Evolutionary conservation across 2,888 invertebrate genomes (phyloP).

Genomic region (Dolomedes plantarius): DNA sequence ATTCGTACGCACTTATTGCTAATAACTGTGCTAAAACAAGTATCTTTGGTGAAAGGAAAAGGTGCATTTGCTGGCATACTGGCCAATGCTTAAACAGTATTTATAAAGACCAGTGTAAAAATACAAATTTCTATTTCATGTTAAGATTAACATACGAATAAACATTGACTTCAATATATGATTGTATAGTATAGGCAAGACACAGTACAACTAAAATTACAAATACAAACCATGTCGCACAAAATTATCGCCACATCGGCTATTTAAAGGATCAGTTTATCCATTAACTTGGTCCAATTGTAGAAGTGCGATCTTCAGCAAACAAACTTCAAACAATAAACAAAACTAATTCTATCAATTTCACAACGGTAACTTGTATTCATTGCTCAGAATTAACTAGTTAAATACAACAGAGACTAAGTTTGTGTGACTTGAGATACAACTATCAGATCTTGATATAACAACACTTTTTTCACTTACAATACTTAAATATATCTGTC

Average conservation of each 20-base stretch:
- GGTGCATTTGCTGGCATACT: slow-evolving; percentile 60
- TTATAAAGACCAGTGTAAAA: slow-evolving; percentile 70
- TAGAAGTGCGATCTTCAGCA: slow-evolving; percentile 58
- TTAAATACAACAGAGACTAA: slow-evolving; percentile 66
- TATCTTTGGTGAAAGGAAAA: slow-evolving; percentile 59
- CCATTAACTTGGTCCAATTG: slow-evolving; percentile 60
- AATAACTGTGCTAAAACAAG: slow-evolving; percentile 49
- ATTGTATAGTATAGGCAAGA: slow-evolving; percentile 71
- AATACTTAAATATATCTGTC: slow-evolving; percentile 44
- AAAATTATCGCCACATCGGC: slow-evolving; percentile 39
- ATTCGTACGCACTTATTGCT: slow-evolving; percentile 42
- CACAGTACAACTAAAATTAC: slow-evolving; percentile 65
- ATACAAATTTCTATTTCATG: slow-evolving; percentile 66
- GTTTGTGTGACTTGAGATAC: slow-evolving; percentile 45
- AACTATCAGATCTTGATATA: slow-evolving; percentile 65
- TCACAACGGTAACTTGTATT: slow-evolving; percentile 70
- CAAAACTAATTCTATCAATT: slow-evolving; percentile 71
- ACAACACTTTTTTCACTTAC: slow-evolving; percentile 43
- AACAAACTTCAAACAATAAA: slow-evolving; percentile 69
- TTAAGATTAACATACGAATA: slow-evolving; percentile 61
- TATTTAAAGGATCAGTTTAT: slow-evolving; percentile 52
- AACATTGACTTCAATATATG: slow-evolving; percentile 68
- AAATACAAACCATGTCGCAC: slow-evolving; percentile 55
- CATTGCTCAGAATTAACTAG: slow-evolving; percentile 62
- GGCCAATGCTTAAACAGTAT: slow-evolving; percentile 59